Conservation (phyloP, 2,797 vertebrate genomes). For the Hylomyscus alleni region DNA sequence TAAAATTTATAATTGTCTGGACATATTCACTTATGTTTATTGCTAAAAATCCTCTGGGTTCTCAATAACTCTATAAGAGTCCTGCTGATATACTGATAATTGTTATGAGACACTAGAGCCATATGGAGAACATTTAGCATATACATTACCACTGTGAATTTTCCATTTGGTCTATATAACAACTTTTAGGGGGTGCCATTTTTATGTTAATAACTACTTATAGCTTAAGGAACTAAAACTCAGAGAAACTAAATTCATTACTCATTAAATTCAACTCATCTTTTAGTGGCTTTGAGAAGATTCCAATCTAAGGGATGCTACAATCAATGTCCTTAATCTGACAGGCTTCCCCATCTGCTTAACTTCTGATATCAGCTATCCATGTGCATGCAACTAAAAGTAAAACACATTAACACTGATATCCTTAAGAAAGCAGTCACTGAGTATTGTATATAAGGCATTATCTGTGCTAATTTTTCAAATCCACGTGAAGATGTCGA, state of each 20-base stretch:
- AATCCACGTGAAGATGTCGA: neutral
- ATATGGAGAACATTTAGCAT: neutral
- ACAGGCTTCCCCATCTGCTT: neutral
- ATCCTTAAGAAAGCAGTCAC: neutral
- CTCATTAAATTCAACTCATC: neutral
- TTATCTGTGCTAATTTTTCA: slow-evolving; percentile 48
- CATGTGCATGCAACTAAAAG: neutral
- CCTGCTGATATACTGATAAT: neutral
- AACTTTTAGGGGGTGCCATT: neutral
- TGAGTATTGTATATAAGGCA: neutral
- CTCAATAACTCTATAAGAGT: slow-evolving; percentile 22
- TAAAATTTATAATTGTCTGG: slow-evolving; percentile 28
- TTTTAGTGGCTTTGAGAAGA: neutral
- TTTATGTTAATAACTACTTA: slow-evolving; percentile 39
- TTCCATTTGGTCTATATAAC: slow-evolving; percentile 29
- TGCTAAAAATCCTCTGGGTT: neutral
- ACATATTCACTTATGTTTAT: neutral
- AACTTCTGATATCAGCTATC: neutral
- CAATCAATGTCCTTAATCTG: slow-evolving; percentile 4
- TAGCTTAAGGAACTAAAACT: slow-evolving; percentile 48
- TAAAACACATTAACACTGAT: neutral
- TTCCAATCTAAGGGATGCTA: neutral
- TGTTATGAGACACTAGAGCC: neutral
- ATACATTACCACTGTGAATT: neutral
- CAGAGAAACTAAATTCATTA: slow-evolving; percentile 6